Conservation (phyloP, 2,797 vertebrate genomes). For the Tauraco hartlaubi region DNA sequence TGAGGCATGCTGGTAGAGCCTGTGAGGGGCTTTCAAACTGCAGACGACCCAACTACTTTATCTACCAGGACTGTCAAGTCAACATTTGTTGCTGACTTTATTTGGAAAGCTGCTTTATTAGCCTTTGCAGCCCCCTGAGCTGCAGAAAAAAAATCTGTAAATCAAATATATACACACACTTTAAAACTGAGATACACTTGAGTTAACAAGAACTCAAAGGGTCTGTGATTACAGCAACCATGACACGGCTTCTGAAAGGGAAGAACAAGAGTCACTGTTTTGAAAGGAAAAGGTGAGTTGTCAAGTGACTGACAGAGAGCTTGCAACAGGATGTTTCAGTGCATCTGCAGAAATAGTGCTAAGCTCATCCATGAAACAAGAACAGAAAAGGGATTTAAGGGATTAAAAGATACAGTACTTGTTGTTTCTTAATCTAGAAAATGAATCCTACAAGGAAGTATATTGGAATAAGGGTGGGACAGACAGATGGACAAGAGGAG, state of each 20-base stretch:
- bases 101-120: not conserved
- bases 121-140: not conserved
- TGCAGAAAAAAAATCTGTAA: not conserved
- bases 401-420: not conserved
- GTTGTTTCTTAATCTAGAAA: not conserved
- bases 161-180: not conserved
- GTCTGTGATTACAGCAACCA: not conserved
- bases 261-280: not conserved
- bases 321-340: not conserved
- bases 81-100: not conserved
- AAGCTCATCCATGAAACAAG: not conserved
- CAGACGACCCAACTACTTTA: not conserved
- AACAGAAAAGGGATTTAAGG: not conserved
- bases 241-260: not conserved
- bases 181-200: not conserved
- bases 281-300: not conserved
- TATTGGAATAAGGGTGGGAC: not conserved
- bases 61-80: not conserved
- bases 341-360: not conserved
- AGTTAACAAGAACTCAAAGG: not conserved
- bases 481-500: not conserved
- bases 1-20: not conserved
- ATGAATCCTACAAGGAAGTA: not conserved
- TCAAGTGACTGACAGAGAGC: not conserved
- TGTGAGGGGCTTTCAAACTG: not conserved